phyloP scores from a whole-genome alignment of 2,888 invertebrate genomes.

The Anarsia innoxiella region DNA sequence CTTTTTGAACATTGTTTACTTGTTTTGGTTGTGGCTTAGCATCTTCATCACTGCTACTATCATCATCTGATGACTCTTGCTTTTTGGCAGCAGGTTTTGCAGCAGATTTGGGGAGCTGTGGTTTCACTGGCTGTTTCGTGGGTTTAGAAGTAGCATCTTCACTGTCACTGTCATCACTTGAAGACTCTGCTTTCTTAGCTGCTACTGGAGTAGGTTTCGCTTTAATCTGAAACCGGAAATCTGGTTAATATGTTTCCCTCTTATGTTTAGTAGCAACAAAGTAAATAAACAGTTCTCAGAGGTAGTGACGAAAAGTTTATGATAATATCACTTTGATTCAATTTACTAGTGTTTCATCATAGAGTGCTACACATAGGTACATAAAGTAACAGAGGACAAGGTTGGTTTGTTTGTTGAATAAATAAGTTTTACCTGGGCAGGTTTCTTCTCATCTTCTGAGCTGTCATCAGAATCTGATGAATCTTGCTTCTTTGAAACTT shows the following conservation, averaged over 20 bases:
- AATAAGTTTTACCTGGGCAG: conserved; percentile 30
- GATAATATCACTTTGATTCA: conserved; percentile 1
- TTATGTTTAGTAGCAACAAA: no score
- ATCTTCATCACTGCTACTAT: conserved; percentile 43
- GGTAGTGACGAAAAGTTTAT: conserved; percentile 57
- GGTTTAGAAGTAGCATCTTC: conserved; percentile 40
- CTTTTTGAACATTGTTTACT: conserved; percentile 1
- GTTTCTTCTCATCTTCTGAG: conserved; percentile 52
- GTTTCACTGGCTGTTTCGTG: conserved; percentile 24
- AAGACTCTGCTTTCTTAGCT: conserved; percentile 47
- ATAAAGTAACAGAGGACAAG: not conserved
- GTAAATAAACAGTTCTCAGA: no score
- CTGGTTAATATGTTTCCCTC: no score
- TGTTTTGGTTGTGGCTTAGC: conserved; percentile 30
- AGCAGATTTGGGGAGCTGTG: conserved; percentile 15
- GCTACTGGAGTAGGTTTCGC: conserved; percentile 18
- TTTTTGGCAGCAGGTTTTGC: conserved; percentile 25
- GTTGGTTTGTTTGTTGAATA: not conserved
- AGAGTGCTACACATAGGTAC: not conserved
- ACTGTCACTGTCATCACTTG: conserved; percentile 39
- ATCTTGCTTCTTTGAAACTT: conserved; percentile 43
- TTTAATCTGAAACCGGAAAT: conserved; percentile 20
- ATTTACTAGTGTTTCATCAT: not conserved
- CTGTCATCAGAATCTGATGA: conserved; percentile 55
- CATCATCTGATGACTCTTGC: conserved; percentile 43